Percentiles rank a stretch among this genome's conserved stretches.
phyloP scores from a whole-genome alignment of 2,888 invertebrate genomes.

The Xanthorhoe spadicearia region DNA sequence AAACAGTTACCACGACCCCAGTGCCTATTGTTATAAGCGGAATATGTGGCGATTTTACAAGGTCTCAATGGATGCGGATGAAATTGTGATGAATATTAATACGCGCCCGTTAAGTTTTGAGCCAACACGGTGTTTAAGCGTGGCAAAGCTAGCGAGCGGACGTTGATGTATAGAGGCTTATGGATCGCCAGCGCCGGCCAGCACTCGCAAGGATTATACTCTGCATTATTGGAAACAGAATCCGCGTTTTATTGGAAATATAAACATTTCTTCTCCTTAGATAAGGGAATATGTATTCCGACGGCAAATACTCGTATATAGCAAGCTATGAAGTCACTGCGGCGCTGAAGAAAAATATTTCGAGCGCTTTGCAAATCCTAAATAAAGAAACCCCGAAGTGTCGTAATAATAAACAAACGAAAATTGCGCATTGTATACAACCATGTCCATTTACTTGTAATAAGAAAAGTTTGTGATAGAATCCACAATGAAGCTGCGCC shows the following conservation, averaged over 20 bases:
- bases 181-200: conserved; percentile 15
- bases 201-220: conserved; percentile 29
- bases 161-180: conserved; percentile 60
- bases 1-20: conserved; percentile 18
- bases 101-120: conserved; percentile 49
- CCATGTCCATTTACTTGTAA: conserved; percentile 46
- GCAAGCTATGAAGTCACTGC: conserved; percentile 8
- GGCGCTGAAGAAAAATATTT: conserved; percentile 13
- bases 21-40: conserved; percentile 26
- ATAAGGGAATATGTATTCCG: conserved; percentile 20
- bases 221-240: conserved; percentile 32
- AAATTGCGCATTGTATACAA: conserved; percentile 35
- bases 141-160: conserved; percentile 53
- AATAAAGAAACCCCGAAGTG: conserved; percentile 25
- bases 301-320: conserved; percentile 11
- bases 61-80: conserved; percentile 40
- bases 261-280: conserved; percentile 22
- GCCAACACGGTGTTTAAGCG: conserved; percentile 50
- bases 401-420: conserved; percentile 35
- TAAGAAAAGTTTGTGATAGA: conserved; percentile 54
- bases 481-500: conserved; percentile 51
- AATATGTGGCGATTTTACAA: conserved; percentile 38
- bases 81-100: conserved; percentile 62
- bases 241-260: conserved; percentile 26
- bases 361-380: conserved; percentile 18